Base-by-base conservation (phyloP, 2,888 invertebrate genomes). In the Perizoma affinitatum region DNA sequence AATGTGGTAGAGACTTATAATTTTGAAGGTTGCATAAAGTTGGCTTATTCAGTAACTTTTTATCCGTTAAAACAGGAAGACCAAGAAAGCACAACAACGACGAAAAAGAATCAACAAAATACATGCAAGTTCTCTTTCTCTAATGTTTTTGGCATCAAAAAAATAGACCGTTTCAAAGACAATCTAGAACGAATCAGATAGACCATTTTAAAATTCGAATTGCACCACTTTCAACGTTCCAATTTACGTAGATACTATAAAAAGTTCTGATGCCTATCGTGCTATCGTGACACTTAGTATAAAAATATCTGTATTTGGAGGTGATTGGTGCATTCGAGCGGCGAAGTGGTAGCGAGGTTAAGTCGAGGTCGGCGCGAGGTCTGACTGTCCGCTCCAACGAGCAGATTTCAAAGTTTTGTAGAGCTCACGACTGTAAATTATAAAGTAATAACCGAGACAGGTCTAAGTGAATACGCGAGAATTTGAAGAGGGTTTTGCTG, bases 241-340 rank as follows among this genome's bases (percentile, higher is more conserved):
- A 58, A 69, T 73, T 71, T 71, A 58, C 69, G 68, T 75, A 73
- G 74, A 71, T 54, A 44, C 34, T 52, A 51, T 66, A 76, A 76
- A 74, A 70, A 67, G 63, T 66, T 61, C 72, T 67, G 70, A 74
- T 69, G 71, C 72, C 69, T 75, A 74, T 75, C 65, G 63, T 70
- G 68, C 67, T 74, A 68, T 75, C 80, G 78, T 82, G 83, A 81
- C 79, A 80, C 76, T 80, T 75, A 79, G 76, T 80, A 76, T 77
- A 79, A 83, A 86, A 86, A 84, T 83, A 68, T 82, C 79, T 85
- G 80, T 86, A 89, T 90, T 90, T 86, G 85, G 86, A 79, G 76
- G 83, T 79, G 85, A 84, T 83, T 83, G 84, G 79, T 79, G 84
- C 80, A 84, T 80, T 83, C 72, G 79, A 82, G 77, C 88, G 88